phyloP scores from a whole-genome alignment of 92 coral and sea anemone species.

The Pocillopora grandis region DNA sequence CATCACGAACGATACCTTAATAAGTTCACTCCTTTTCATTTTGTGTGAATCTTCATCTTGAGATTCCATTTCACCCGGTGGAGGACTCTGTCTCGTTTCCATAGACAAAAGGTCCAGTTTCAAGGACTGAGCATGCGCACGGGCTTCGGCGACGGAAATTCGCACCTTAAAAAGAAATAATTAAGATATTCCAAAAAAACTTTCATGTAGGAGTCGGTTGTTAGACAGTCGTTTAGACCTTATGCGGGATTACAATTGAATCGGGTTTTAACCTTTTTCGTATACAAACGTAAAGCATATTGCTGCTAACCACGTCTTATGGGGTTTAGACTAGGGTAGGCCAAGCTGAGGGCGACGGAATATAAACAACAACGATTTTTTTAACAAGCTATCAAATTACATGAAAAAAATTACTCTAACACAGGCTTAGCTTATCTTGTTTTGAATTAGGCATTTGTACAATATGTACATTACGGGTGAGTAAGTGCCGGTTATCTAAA shows the following conservation, averaged over 20 bases:
- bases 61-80: conserved; percentile 44
- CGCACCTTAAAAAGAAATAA: conserved; percentile 52
- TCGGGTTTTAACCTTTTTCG: no score
- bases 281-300: no score
- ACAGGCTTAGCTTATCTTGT: no score
- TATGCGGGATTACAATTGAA: no score
- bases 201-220: background rate
- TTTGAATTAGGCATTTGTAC: background rate
- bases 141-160: conserved; percentile 59
- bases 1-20: conserved; percentile 52
- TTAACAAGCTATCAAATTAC: background rate
- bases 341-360: background rate
- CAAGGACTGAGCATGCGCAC: conserved; percentile 79
- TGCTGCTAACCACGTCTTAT: no score
- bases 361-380: background rate
- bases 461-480: no score
- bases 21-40: conserved; percentile 73
- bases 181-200: background rate
- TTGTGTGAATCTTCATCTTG: conserved; percentile 45
- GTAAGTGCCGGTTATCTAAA: no score
- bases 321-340: no score
- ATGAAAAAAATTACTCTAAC: background rate
- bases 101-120: conserved; percentile 68
- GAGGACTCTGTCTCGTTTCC: conserved; percentile 63
- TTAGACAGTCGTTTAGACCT: no score